phyloP scores from a whole-genome alignment of 92 coral and sea anemone species.

The Actinostola sp. region DNA sequence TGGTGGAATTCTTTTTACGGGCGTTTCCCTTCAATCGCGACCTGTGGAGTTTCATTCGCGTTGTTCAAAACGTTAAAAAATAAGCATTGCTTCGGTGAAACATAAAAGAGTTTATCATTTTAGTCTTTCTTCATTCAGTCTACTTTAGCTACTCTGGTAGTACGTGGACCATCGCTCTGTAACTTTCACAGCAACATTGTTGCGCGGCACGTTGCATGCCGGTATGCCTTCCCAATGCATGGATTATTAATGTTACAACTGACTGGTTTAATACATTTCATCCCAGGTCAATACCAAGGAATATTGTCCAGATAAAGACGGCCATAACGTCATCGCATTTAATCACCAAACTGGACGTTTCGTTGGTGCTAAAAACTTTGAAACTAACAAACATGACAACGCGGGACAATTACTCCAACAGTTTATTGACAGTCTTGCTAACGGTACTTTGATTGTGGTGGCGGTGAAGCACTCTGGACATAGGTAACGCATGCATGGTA shows the following conservation, averaged over 20 bases:
- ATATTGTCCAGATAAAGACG: conserved; percentile 33
- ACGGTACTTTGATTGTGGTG: conserved; percentile 17
- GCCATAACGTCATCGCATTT: conserved; percentile 29
- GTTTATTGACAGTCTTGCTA: conserved; percentile 12
- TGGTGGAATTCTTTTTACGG: not conserved
- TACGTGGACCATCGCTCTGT: too few relatives aligned
- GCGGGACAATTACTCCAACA: conserved; percentile 15
- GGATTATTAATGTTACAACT: too few relatives aligned
- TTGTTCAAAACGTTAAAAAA: too few relatives aligned
- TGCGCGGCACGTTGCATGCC: too few relatives aligned
- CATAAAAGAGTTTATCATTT: too few relatives aligned
- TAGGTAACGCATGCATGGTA: conserved; percentile 14
- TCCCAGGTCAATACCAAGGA: conserved; percentile 38
- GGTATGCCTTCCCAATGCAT: too few relatives aligned
- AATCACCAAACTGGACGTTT: conserved; percentile 9
- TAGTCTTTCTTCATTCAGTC: too few relatives aligned
- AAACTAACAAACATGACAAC: conserved; percentile 1
- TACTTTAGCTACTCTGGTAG: too few relatives aligned
- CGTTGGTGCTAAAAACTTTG: conserved; percentile 4
- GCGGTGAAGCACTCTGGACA: conserved; percentile 40
- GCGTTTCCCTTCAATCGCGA: not conserved
- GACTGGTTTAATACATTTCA: too few relatives aligned
- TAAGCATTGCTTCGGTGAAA: too few relatives aligned
- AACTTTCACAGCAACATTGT: too few relatives aligned
- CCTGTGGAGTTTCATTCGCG: too few relatives aligned